Base-by-base conservation (phyloP, 2,113 vertebrate species). In the Cyanoliseus patagonus region DNA sequence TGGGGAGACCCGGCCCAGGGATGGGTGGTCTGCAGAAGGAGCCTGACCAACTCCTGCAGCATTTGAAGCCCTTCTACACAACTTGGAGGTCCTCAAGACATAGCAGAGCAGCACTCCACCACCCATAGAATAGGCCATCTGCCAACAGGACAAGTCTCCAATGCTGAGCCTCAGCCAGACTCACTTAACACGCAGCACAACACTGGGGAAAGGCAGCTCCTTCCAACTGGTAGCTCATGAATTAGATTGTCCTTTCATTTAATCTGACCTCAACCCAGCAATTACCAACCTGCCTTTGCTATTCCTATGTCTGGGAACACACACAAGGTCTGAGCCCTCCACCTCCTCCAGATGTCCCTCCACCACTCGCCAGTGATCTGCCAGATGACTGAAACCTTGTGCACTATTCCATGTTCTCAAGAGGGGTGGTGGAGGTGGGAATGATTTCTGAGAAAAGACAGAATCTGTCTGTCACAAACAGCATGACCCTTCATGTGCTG, bases 271-370 rank as follows among this genome's bases (percentile, higher is more conserved):
- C 19, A 42, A 64, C 39, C 63, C 63, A 31, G 63, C 39, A 18
- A 9, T 11, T 17, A 47, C 30, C 1, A 3, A n/a, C 23, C 4
- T 13, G 57, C n/a, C 3, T 28, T n/a, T 15, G 24, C n/a, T 15
- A 4, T 13, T 41, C 24, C 59, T 27, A 10, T 59, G 57, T 16
- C 33, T 23, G 22, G 63, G 22, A 64, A 25, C 24, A 44, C 5
- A 3, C 59, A 1, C 0, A 1, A 16, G 1, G 1, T 8, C 66
- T 49, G 17, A 64, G 14, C 24, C 19, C 28, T n/a, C 35, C 2
- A 2, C 8, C 44, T 46, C 59, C 39, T 12, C 39, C 52, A 39
- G 44, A 61, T 33, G 9, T 11, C 19, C 39, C 57, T 64, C 23
- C 5, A 4, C 62, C 37, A 24, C 61, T 10, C 24, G 5, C 30